phyloP scores from a whole-genome alignment of 1,140 invertebrate genomes.

The Semibalanus balanoides region DNA sequence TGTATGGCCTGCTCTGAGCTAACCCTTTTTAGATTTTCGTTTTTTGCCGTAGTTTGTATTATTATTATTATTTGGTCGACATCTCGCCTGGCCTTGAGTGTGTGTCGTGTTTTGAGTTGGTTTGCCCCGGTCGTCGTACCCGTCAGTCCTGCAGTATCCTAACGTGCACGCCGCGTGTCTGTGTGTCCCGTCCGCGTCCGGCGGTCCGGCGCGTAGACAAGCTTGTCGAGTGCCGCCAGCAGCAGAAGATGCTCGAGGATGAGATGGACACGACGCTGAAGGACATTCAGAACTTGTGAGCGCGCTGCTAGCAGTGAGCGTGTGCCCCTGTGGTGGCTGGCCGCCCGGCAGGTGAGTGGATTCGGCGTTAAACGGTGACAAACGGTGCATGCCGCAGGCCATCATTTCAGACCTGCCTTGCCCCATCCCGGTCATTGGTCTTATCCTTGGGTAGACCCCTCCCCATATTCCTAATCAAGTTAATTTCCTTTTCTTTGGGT shows the following conservation, averaged over 20 bases:
- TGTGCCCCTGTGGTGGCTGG: background rate
- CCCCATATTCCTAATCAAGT: too few relatives aligned
- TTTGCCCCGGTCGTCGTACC: background rate
- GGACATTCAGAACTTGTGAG: conserved; percentile 98
- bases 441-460: too few relatives aligned
- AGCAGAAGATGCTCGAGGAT: conserved; percentile 89
- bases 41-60: background rate
- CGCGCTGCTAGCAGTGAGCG: conserved; percentile 11
- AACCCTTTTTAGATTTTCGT: too few relatives aligned
- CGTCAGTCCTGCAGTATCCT: background rate
- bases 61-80: background rate
- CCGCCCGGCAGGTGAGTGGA: background rate
- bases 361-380: too few relatives aligned
- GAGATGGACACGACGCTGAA: conserved; percentile 98
- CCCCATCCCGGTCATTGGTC: too few relatives aligned
- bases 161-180: background rate
- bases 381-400: too few relatives aligned
- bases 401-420: too few relatives aligned
- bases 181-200: too few relatives aligned
- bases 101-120: background rate
- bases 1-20: too few relatives aligned
- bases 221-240: conserved; percentile 82
- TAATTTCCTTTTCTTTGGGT: too few relatives aligned
- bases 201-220: conserved; percentile 54
- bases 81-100: background rate